phyloP scores from a whole-genome alignment of 1,140 invertebrate genomes.

The Achroia grisella region DNA sequence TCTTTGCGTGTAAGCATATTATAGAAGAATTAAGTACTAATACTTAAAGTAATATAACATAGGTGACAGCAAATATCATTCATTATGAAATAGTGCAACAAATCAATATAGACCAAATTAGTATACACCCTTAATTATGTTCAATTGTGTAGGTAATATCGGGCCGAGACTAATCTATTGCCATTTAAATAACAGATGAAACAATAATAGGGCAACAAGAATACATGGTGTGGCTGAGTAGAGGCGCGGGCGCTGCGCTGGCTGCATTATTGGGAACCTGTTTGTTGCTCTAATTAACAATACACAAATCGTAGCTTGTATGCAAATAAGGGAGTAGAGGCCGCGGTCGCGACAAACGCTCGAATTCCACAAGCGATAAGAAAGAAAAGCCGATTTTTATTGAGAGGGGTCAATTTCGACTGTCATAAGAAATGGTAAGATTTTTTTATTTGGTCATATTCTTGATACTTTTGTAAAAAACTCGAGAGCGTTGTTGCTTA shows the following conservation, averaged over 20 bases:
- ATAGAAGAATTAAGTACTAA: no score
- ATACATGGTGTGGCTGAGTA: slow-evolving; percentile 40
- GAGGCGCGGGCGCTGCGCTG: slow-evolving; percentile 10
- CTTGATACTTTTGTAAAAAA: slow-evolving; percentile 10
- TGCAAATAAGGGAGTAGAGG: slow-evolving; percentile 59
- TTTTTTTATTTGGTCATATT: not conserved
- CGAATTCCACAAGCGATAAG: slow-evolving; percentile 32
- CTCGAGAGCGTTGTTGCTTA: no score
- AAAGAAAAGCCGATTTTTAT: slow-evolving; percentile 24
- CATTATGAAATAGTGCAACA: slow-evolving; percentile 5
- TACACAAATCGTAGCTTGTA: slow-evolving; percentile 72
- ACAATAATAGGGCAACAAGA: slow-evolving; percentile 62
- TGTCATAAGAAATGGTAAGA: slow-evolving; percentile 9
- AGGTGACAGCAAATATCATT: slow-evolving; percentile 2
- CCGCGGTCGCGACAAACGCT: slow-evolving; percentile 22
- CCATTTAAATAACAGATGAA: slow-evolving; percentile 66
- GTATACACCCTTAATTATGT: slow-evolving; percentile 62
- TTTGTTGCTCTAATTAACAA: slow-evolving; percentile 70
- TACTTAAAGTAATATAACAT: no score
- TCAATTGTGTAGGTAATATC: slow-evolving; percentile 42
- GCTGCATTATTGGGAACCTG: slow-evolving; percentile 47
- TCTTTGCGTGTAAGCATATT: not conserved
- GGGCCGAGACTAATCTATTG: slow-evolving; percentile 46
- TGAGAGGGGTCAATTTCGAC: slow-evolving; percentile 20
- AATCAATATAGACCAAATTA: slow-evolving; percentile 50